A percentile compares a stretch with the other conserved stretches of the same genome.
phyloP scores from a whole-genome alignment of 2,797 vertebrate genomes.

The Danio choprae region DNA sequence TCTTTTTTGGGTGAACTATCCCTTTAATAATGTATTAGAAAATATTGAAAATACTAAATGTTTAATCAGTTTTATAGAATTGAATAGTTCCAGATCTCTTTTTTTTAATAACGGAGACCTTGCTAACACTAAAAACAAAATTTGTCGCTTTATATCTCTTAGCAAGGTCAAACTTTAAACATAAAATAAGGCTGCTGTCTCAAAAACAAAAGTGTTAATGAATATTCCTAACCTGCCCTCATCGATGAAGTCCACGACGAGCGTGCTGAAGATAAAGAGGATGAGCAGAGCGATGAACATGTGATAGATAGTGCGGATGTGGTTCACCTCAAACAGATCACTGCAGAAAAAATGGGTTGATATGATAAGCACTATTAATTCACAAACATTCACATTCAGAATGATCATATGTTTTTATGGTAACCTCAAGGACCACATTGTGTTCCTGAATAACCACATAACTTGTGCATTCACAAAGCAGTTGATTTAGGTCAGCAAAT shows the following conservation, averaged over 20 bases:
- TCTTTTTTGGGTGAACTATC: too few relatives aligned
- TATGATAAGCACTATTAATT: background rate
- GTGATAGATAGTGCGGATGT: slow-evolving; percentile 97
- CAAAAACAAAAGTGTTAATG: background rate
- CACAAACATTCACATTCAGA: background rate
- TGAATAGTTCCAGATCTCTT: background rate
- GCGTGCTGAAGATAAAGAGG: slow-evolving; percentile 93
- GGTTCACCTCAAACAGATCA: slow-evolving; percentile 97
- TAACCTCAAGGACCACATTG: background rate
- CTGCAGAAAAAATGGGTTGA: slow-evolving; percentile 69
- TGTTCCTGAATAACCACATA: background rate
- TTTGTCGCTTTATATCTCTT: background rate
- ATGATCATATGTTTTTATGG: too few relatives aligned
- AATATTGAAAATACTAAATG: too few relatives aligned
- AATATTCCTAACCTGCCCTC: slow-evolving; percentile 88
- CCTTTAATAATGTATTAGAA: too few relatives aligned
- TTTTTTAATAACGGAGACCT: background rate
- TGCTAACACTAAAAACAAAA: background rate
- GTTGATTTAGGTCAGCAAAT: slow-evolving; percentile 3
- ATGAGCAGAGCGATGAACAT: slow-evolving; percentile 98
- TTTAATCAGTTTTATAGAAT: too few relatives aligned
- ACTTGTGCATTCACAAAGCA: background rate
- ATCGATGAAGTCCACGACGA: slow-evolving; percentile 94
- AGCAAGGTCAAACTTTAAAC: background rate
- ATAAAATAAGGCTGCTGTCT: background rate